A percentile compares a stretch with the other conserved stretches of the same genome.
phyloP scores from a whole-genome alignment of 2,113 vertebrate genomes.

The Synodontis membranacea region DNA sequence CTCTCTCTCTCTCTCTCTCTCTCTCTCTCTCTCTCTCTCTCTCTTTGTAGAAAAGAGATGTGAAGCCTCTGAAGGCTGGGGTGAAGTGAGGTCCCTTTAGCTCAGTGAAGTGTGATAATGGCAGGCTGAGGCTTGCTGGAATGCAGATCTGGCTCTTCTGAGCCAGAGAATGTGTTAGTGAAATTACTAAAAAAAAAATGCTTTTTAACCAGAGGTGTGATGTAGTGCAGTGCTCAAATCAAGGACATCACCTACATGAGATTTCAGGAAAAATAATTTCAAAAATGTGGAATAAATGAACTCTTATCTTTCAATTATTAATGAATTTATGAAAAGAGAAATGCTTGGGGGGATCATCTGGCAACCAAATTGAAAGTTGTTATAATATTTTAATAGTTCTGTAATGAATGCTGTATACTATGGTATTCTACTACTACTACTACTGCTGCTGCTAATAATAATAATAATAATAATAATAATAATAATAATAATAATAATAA shows the following conservation, averaged over 20 bases:
- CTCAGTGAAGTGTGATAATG: constrained; percentile 43
- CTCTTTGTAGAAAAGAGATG: constrained; percentile 15
- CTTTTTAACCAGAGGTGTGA: constrained; percentile 5
- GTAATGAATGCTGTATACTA: not conserved
- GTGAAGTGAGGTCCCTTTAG: constrained; percentile 28
- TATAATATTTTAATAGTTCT: not conserved
- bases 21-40: too few relatives aligned
- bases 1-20: constrained; percentile 2
- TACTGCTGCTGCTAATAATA: too few relatives aligned
- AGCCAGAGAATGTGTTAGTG: constrained; percentile 23
- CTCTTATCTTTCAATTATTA: not conserved
- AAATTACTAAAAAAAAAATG: constrained; percentile 50
- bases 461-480: too few relatives aligned
- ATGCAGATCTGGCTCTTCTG: not conserved
- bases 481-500: too few relatives aligned
- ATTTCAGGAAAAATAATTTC: not conserved
- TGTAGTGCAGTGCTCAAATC: not conserved
- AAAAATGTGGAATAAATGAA: not conserved
- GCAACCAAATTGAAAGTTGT: not conserved
- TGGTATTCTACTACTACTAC: not conserved
- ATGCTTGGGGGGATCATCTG: not conserved
- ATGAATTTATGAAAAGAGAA: not conserved
- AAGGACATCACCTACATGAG: not conserved
- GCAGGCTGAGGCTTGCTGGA: constrained; percentile 30
- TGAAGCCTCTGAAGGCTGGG: constrained; percentile 1